Percentiles rank a stretch among this genome's conserved stretches.
Evolutionary conservation across 1,140 invertebrate genomes (phyloP).

Genomic region (Trissolcus basalis): DNA sequence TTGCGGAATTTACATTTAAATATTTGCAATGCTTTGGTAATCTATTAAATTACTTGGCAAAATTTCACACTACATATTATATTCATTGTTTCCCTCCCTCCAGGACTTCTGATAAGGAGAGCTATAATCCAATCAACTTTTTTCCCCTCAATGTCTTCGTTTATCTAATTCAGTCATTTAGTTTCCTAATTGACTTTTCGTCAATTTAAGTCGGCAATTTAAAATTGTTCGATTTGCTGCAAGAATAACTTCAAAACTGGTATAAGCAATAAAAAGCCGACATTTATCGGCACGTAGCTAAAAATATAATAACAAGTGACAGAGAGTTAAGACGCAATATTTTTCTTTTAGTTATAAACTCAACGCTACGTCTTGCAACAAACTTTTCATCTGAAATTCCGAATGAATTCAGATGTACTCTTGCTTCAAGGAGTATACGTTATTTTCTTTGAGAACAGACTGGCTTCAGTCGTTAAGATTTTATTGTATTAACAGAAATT

Average conservation of each 20-base stretch:
- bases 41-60: slow-evolving; percentile 56
- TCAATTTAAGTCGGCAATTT: too few species aligned
- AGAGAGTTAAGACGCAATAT: slow-evolving; percentile 48
- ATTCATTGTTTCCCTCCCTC: slow-evolving; percentile 15
- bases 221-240: background rate
- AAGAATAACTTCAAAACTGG: background rate
- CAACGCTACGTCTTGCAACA: slow-evolving; percentile 44
- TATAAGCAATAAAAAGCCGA: background rate
- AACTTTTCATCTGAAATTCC: slow-evolving; percentile 62
- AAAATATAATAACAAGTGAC: slow-evolving; percentile 35
- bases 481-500: slow-evolving; percentile 73
- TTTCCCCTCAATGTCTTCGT: background rate
- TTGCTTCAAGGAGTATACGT: slow-evolving; percentile 48
- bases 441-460: slow-evolving; percentile 57
- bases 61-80: slow-evolving; percentile 56
- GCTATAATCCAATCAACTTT: slow-evolving; percentile 22
- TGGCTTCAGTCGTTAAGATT: slow-evolving; percentile 63
- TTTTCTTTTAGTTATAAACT: slow-evolving; percentile 52
- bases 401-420: slow-evolving; percentile 60
- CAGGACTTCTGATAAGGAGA: too few species aligned
- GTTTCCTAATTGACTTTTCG: too few species aligned
- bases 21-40: slow-evolving; percentile 56
- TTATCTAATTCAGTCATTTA: too few species aligned
- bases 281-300: slow-evolving; percentile 3
- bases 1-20: slow-evolving; percentile 61